Evolutionary conservation across 2,888 invertebrate genomes (phyloP), one percentile per base, ranked within the genome.

Genomic region (Apamea sordens): DNA sequence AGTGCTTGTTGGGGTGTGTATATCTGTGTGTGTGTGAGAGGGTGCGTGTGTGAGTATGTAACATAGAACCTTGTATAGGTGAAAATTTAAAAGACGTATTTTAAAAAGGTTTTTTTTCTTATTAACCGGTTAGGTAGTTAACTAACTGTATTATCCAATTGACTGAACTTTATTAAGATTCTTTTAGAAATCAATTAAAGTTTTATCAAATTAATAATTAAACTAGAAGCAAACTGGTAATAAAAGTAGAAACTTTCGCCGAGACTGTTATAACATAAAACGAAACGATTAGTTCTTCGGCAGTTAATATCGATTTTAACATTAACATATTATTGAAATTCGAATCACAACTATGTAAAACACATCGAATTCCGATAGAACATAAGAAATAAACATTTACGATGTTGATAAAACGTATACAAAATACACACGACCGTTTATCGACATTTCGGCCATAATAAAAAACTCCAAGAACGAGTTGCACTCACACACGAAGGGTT

Each of bases 321-420:
- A 69, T 75, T 36, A 75, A 63, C 10, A 74, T 56, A 41, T 59
- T 85, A 44, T 76, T 76, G 41, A 78, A 87, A 85, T 68, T 77
- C 47, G 71, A 59, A 70, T 74, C 70, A 75, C 76, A 53, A 73
- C 36, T 86, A 83, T 83, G 79, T 81, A 59, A 84, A 79, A 77
- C 75, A 79, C 77, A 83, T 69, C 72, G 53, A 75, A 82, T 85
- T 71, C 69, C 76, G 13, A 81, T 78, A 85, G 6, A 85, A 82
- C 77, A 79, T 65, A 78, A 61, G 68, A 81, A 80, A 84, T 89
- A 79, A 85, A 88, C 80, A 87, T 89, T 86, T 85, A 86, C 76
- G 67, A 64, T 76, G 36, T 79, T 89, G 79, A 83, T 84, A 86
- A 81, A 83, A 75, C 36, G 36, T 59, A 71, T 67, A 83, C 68